phyloP scores from a whole-genome alignment of 1,140 invertebrate species.

The Adoxophyes honmai region DNA sequence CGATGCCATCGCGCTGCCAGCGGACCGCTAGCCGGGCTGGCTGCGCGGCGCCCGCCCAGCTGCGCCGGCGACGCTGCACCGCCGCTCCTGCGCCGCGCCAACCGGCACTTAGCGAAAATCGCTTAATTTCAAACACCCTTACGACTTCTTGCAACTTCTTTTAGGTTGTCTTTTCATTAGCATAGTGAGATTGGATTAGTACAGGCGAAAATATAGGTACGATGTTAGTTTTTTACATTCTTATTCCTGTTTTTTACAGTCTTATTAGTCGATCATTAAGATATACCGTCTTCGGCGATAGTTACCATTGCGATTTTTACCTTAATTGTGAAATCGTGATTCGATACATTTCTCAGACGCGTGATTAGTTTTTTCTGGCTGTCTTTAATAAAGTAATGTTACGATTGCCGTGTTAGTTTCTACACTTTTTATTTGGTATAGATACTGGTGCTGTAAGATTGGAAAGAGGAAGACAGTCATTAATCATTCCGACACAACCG shows the following conservation, averaged over 20 bases:
- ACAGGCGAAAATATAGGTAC: too few relatives aligned
- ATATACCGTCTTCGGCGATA: too few relatives aligned
- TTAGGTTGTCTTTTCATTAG: too few relatives aligned
- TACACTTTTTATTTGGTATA: slow-evolving; percentile 13
- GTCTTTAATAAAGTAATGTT: not conserved
- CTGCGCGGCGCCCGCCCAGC: not conserved
- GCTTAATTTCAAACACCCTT: too few relatives aligned
- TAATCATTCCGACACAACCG: slow-evolving; percentile 21
- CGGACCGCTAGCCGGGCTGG: slow-evolving; percentile 31
- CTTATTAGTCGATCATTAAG: too few relatives aligned
- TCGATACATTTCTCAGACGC: not conserved
- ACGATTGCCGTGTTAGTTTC: slow-evolving; percentile 18
- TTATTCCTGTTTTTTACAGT: too few relatives aligned
- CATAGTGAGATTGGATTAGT: too few relatives aligned
- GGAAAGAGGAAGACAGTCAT: slow-evolving; percentile 25
- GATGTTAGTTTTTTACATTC: too few relatives aligned
- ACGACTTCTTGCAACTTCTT: too few relatives aligned
- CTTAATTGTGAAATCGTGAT: not conserved
- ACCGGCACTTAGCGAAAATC: too few relatives aligned
- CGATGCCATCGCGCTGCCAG: slow-evolving; percentile 56
- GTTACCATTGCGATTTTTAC: not conserved
- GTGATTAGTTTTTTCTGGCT: not conserved
- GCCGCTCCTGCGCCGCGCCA: slow-evolving; percentile 16
- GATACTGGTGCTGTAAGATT: slow-evolving; percentile 1
- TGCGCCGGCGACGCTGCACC: slow-evolving; percentile 17